These are phyloP conservation scores for Liopterus haemorrhoidalis DNA, from an alignment of 2,888 invertebrate species.

Conservation along the genomic window DNA sequence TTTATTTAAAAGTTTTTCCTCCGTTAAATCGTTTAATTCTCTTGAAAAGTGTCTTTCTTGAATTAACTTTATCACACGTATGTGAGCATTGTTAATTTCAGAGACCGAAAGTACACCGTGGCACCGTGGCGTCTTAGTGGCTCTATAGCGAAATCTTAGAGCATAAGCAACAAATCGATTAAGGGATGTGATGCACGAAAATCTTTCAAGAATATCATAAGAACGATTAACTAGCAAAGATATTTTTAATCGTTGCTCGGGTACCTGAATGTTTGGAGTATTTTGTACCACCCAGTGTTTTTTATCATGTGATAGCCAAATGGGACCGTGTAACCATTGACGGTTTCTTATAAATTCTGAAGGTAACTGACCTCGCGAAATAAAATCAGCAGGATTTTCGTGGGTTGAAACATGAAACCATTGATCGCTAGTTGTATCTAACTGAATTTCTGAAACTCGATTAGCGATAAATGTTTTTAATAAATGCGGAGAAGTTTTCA, in stretches of 20 bases:
- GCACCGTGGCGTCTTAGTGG: no score
- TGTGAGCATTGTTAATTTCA: not conserved
- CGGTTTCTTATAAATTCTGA: not conserved
- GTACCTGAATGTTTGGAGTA: no score
- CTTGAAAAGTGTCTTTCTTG: not conserved
- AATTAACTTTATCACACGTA: not conserved
- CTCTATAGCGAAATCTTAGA: conserved; percentile 4
- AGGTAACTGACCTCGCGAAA: no score
- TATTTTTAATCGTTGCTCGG: no score
- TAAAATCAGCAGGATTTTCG: no score
- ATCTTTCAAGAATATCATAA: no score
- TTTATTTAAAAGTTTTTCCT: not conserved
- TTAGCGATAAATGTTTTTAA: conserved; percentile 32
- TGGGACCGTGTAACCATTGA: conserved; percentile 1
- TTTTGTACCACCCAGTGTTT: no score
- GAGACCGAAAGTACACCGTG: no score
- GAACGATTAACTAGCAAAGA: no score
- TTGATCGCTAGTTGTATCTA: conserved; percentile 17
- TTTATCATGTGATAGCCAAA: not conserved
- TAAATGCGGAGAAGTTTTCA: no score
- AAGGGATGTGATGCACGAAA: no score
- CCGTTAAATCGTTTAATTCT: not conserved
- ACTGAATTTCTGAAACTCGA: conserved; percentile 32
- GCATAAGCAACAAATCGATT: not conserved
- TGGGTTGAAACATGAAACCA: conserved; percentile 32